Evolutionary conservation across 2,797 vertebrate genomes (phyloP), one percentile per base, ranked within the genome.

Genomic region (Eutrigla gurnardus): DNA sequence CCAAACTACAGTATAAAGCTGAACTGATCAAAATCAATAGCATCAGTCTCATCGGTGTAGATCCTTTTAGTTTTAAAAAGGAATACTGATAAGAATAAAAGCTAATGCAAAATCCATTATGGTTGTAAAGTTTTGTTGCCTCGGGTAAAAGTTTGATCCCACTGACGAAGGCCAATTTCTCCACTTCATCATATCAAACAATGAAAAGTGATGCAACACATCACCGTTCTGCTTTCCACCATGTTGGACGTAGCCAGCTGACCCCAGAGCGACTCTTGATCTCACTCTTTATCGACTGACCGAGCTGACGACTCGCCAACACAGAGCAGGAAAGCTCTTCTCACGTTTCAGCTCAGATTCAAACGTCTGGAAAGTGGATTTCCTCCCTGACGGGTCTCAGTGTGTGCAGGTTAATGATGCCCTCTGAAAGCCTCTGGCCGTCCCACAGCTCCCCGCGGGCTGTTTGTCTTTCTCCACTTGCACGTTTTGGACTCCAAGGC

Each of bases 281-380:
- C 69, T 46, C 65, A 55, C 47, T 65, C 65, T 9, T 52, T 46
- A 50, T 4, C 53, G 65, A 64, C 60, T 25, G 35, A 57, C 53
- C 25, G 40, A 50, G 58, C 70, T 45, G 65, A 53, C 2, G 72
- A 58, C 17, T 10, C 43, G 10, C 42, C 42, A 17, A 37, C 65
- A 60, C 55, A 55, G 43, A 18, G 52, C 32, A 33, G 53, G 36
- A 37, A 55, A 55, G 46, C 18, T 55, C 50, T 42, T 46, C 50
- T 75, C 59, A 43, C 45, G 54, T 62, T 62, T 66, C 57, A 39
- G 3, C 37, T 45, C 42, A 5, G 49, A 37, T 35, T 72, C 25
- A 65, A 47, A 53, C 5, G 45, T 63, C 50, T 71, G 62, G 42
- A 66, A 61, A 57, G 43, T 37, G 33, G 36, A 15, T 75, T 71